A percentile compares a stretch with the other conserved stretches of the same genome.
phyloP scores from a whole-genome alignment of 1,140 invertebrate genomes.

The Brachystomella parvula region DNA sequence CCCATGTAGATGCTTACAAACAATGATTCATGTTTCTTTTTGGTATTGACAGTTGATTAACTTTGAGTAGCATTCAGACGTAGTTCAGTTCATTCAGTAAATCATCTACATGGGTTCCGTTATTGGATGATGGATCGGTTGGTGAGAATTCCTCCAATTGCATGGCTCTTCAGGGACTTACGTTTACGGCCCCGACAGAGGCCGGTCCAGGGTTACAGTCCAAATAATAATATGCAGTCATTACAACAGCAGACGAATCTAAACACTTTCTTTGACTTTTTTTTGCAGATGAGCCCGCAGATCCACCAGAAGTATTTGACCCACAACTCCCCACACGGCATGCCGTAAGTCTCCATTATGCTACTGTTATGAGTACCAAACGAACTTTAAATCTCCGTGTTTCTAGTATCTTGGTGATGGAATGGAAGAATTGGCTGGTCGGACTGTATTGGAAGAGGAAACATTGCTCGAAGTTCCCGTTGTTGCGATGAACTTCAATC shows the following conservation, averaged over 20 bases:
- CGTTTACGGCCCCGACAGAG: background rate
- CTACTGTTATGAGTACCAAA: background rate
- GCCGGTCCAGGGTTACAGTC: background rate
- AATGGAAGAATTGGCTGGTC: slow-evolving; percentile 53
- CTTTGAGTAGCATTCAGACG: no score
- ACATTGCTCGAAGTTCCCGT: slow-evolving; percentile 50
- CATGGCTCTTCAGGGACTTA: slow-evolving; percentile 11
- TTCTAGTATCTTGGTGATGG: slow-evolving; percentile 57
- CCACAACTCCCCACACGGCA: slow-evolving; percentile 29
- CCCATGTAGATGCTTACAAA: background rate
- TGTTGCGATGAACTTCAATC: slow-evolving; percentile 52
- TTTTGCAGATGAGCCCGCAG: slow-evolving; percentile 9
- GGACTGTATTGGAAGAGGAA: slow-evolving; percentile 48
- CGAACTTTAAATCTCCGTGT: slow-evolving; percentile 5
- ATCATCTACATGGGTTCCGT: background rate
- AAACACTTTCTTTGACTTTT: background rate
- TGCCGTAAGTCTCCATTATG: slow-evolving; percentile 18
- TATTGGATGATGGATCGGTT: slow-evolving; percentile 18
- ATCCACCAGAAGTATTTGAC: slow-evolving; percentile 15
- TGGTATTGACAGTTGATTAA: background rate
- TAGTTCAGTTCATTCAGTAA: background rate
- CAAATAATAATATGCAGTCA: background rate
- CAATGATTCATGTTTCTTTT: background rate
- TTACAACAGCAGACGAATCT: background rate
- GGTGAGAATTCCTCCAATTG: background rate